Evolutionary conservation across 2,888 invertebrate species (phyloP).

Genomic region (Trissonchulus latispiculum): DNA sequence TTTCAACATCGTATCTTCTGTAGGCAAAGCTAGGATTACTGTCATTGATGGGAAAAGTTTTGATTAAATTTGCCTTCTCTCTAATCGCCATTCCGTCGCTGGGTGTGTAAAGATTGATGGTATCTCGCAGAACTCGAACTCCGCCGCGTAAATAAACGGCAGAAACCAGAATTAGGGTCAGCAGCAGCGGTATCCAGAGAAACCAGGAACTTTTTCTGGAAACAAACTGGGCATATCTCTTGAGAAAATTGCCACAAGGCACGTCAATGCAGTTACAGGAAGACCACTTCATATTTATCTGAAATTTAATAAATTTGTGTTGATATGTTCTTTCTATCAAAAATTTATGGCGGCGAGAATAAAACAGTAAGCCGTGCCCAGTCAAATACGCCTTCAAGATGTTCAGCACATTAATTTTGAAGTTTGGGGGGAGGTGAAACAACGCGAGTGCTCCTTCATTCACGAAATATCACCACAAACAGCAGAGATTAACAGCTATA

Average conservation of each 20-base stretch:
- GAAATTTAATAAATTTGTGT: too few relatives aligned
- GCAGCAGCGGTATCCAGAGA: background rate
- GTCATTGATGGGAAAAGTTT: background rate
- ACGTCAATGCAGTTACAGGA: background rate
- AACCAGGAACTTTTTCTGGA: background rate
- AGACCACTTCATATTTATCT: too few relatives aligned
- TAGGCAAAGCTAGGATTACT: background rate
- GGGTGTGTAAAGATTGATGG: constrained; percentile 1
- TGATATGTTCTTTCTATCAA: too few relatives aligned
- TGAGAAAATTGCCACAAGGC: background rate
- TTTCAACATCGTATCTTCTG: background rate
- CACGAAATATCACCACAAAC: too few relatives aligned
- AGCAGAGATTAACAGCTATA: too few relatives aligned
- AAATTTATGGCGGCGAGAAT: too few relatives aligned
- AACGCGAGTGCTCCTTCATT: too few relatives aligned
- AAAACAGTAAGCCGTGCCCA: too few relatives aligned
- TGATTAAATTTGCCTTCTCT: background rate
- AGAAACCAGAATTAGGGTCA: background rate
- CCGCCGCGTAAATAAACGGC: background rate
- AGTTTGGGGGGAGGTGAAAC: too few relatives aligned
- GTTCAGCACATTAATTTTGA: too few relatives aligned
- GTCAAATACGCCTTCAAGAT: too few relatives aligned
- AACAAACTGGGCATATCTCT: background rate
- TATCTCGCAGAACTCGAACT: background rate
- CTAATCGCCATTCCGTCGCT: background rate